Evolutionary conservation across 1,140 invertebrate species (phyloP).

Genomic region (Ephestia elutella): DNA sequence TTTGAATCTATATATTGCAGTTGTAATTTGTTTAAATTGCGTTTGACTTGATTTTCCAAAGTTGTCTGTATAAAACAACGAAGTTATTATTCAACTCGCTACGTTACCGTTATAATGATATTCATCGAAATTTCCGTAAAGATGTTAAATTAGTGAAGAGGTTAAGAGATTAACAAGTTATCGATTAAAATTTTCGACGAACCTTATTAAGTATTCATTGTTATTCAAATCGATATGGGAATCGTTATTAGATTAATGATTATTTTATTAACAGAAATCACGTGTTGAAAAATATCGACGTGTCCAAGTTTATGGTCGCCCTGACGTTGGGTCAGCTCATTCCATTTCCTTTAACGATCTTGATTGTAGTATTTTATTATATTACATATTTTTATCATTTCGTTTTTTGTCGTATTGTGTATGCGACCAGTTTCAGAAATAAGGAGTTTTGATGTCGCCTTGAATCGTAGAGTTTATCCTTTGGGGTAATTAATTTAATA

Average conservation of each 20-base stretch:
- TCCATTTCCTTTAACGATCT: background rate
- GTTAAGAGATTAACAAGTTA: slow-evolving; percentile 40
- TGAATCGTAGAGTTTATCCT: too few species aligned
- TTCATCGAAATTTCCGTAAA: slow-evolving; percentile 36
- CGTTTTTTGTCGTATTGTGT: too few species aligned
- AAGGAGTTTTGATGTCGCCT: too few species aligned
- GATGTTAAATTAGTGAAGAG: slow-evolving; percentile 19
- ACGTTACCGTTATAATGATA: slow-evolving; percentile 27
- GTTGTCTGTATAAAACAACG: background rate
- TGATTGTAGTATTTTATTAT: background rate
- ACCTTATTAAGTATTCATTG: slow-evolving; percentile 58
- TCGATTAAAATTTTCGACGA: slow-evolving; percentile 40
- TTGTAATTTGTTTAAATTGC: too few species aligned
- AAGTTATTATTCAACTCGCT: slow-evolving; percentile 4
- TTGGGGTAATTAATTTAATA: too few species aligned
- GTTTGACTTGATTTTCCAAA: too few species aligned
- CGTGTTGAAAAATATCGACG: background rate
- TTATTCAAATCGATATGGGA: slow-evolving; percentile 41
- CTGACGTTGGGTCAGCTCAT: slow-evolving; percentile 1
- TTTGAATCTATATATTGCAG: too few species aligned
- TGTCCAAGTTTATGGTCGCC: background rate
- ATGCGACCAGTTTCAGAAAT: too few species aligned
- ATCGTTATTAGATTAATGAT: slow-evolving; percentile 54
- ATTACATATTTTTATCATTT: background rate
- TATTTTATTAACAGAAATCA: slow-evolving; percentile 30